Evolutionary conservation across 92 coral and sea anemone genomes (phyloP), one percentile per base, ranked within the genome.

Genomic region (Phenganax subtilis): DNA sequence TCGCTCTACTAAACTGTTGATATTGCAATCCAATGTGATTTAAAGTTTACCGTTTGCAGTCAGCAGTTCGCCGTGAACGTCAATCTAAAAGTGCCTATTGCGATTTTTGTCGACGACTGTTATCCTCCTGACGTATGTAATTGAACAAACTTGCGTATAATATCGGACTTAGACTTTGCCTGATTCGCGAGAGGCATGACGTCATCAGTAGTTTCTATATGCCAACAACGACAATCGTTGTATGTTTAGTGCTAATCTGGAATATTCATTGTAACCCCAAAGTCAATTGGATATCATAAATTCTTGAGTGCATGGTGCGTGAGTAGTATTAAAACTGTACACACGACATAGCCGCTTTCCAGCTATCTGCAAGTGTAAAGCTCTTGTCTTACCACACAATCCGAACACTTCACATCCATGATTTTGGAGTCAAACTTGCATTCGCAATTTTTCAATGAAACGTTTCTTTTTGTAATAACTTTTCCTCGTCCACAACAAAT

Each of bases 401-500:
- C 11, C 31, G 29, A 20, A 30, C 74, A 65, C 20, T 37, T 64
- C 51, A 65, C 74, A 14, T 64, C 52, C 75, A 63, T 79, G 0
- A 20, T 63, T 0, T 53, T 7, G 51, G 7, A 37, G 17, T n/a
- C 37, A 52, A 63, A 79, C 57, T 79, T 79, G 63, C 72, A 79
- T 17, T 20, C 6, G 69, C 83, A 79, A 8, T 47, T 16, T 51
- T 1, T n/a, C 54, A 15, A 6, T 14, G 5, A 31, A 58, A 51
- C 16, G 12, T 7, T 25, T 63, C 10, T n/a, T 52, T 54, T 65
- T 64, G 54, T 79, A 27, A 62, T 63, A 10, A 10, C 20, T 8
- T 79, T 12, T 47, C 73, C 73, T 64, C 83, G 83, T 31, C 74
- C 62, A 12, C 83, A 79, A 15, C 83, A 79, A 28, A 79, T 63